Conservation (phyloP, 1,140 invertebrate genomes). For the Zaprionus vittiger region DNA sequence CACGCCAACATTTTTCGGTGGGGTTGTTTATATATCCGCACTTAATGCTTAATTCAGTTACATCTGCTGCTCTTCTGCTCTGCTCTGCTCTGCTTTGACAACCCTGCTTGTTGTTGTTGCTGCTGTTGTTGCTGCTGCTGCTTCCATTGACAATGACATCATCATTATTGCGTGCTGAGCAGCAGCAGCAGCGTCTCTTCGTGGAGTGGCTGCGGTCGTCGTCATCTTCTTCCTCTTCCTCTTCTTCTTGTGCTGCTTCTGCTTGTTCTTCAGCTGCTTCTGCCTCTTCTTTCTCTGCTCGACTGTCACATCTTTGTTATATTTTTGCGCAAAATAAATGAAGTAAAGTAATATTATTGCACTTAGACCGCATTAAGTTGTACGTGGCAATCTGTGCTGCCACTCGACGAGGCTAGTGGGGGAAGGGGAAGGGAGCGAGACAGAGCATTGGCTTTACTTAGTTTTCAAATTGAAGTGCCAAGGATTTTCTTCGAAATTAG, state of each 20-base stretch:
- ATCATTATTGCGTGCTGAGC: constrained; percentile 82
- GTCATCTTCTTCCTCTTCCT: constrained; percentile 24
- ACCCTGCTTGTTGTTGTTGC: constrained; percentile 36
- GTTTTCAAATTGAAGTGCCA: constrained; percentile 80
- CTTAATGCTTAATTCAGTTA: constrained; percentile 83
- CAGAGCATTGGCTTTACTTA: constrained; percentile 53
- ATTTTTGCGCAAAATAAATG: constrained; percentile 83
- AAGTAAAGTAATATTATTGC: constrained; percentile 84
- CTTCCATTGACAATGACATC: constrained; percentile 81
- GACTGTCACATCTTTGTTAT: constrained; percentile 80
- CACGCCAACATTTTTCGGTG: constrained; percentile 59
- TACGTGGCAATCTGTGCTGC: constrained; percentile 78
- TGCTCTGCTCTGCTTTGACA: constrained; percentile 52
- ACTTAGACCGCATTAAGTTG: constrained; percentile 83
- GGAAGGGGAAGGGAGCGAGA: background rate
- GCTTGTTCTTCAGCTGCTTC: constrained; percentile 7
- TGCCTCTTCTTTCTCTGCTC: constrained; percentile 36
- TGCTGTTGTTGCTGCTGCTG: constrained; percentile 41
- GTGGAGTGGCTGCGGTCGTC: constrained; percentile 32
- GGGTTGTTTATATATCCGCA: constrained; percentile 82
- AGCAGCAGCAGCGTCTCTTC: constrained; percentile 51
- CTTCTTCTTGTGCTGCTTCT: constrained; percentile 32
- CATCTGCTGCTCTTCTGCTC: constrained; percentile 63
- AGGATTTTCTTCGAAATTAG: constrained; percentile 78
- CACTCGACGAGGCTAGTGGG: constrained; percentile 7